phyloP scores from a whole-genome alignment of 2,888 invertebrate genomes.

The Aporophyla nigra region DNA sequence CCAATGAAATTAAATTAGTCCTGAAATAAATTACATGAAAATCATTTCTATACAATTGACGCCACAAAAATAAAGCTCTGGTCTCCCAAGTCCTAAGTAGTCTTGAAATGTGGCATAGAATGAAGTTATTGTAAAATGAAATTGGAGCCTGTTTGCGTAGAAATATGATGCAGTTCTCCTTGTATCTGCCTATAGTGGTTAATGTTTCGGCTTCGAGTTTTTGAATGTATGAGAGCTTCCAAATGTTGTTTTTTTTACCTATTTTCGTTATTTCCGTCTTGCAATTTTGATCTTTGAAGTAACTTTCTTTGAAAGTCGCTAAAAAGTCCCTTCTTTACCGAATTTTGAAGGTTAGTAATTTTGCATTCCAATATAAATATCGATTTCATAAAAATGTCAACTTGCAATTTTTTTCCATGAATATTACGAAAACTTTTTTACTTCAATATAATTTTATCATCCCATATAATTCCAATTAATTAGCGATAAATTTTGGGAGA shows the following conservation, averaged over 20 bases:
- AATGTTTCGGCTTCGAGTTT: conserved; percentile 60
- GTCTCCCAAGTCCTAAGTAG: neutral
- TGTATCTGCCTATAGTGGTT: conserved; percentile 71
- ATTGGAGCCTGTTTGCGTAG: conserved; percentile 56
- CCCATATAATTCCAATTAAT: no score
- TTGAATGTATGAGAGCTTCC: conserved; percentile 2
- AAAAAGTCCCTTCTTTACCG: neutral
- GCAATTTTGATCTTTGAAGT: conserved; percentile 8
- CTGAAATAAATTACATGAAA: neutral
- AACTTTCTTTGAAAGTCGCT: conserved; percentile 12
- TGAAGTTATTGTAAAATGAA: conserved; percentile 41
- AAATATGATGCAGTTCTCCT: conserved; percentile 70
- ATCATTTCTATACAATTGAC: conserved; percentile 23
- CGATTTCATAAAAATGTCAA: no score
- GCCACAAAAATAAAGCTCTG: neutral
- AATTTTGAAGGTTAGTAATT: neutral
- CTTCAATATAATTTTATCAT: no score
- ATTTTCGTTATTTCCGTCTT: neutral
- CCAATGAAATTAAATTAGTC: neutral
- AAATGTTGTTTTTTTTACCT: conserved; percentile 31
- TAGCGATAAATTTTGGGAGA: no score
- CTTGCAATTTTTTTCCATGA: no score
- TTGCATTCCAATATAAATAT: no score
- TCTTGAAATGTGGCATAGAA: neutral
- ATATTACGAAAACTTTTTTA: no score